Evolutionary conservation across 2,113 vertebrate genomes (phyloP).

Genomic region (mouse (Mus musculus)): DNA sequence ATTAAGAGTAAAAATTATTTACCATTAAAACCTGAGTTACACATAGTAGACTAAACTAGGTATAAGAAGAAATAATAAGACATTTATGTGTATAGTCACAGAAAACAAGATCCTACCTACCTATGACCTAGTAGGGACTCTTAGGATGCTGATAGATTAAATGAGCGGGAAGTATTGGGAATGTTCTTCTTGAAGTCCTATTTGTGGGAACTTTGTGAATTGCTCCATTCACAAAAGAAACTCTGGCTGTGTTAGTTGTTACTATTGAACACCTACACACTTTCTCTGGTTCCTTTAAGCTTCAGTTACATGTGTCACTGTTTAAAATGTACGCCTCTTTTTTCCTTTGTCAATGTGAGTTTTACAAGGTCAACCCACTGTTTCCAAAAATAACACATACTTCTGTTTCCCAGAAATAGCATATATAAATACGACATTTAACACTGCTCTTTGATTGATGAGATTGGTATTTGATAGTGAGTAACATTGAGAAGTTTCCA

Average conservation of each 20-base stretch:
- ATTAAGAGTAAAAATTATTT: background rate
- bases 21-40: background rate
- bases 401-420: slow-evolving; percentile 75
- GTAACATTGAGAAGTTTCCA: slow-evolving; percentile 52
- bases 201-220: slow-evolving; percentile 60
- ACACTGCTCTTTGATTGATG: slow-evolving; percentile 64
- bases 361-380: slow-evolving; percentile 72
- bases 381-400: slow-evolving; percentile 70
- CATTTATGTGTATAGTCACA: background rate
- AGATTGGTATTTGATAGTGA: slow-evolving; percentile 56
- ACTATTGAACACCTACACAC: slow-evolving; percentile 78
- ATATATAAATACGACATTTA: slow-evolving; percentile 72
- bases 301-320: slow-evolving; percentile 58
- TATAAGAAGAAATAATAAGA: background rate
- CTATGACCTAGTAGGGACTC: too few species aligned
- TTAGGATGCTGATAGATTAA: background rate
- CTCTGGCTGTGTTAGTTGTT: slow-evolving; percentile 60
- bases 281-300: slow-evolving; percentile 59
- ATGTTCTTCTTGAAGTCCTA: slow-evolving; percentile 34
- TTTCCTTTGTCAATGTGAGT: slow-evolving; percentile 53
- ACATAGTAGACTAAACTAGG: background rate
- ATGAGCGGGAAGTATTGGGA: slow-evolving; percentile 11
- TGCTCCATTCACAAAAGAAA: slow-evolving; percentile 71
- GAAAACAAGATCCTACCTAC: background rate
- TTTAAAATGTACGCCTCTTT: slow-evolving; percentile 37